phyloP scores from a whole-genome alignment of 2,888 invertebrate species.

The Abscondita cerata region DNA sequence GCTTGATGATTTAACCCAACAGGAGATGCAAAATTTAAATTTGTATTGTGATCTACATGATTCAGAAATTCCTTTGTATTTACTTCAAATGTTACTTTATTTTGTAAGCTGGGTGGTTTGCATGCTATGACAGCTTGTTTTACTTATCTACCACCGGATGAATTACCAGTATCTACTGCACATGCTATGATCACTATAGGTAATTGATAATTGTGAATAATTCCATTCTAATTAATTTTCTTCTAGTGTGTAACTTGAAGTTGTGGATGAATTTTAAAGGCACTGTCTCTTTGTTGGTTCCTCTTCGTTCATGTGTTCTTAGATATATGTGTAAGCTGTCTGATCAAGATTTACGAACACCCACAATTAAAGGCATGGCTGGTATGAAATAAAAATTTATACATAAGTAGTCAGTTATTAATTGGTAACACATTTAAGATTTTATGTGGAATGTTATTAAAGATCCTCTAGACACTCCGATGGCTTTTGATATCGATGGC shows the following conservation, averaged over 20 bases:
- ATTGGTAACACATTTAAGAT: constrained; percentile 61
- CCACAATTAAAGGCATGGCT: constrained; percentile 91
- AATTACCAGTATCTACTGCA: constrained; percentile 85
- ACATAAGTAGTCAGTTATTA: background rate
- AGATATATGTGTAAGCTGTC: constrained; percentile 93
- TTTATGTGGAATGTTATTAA: constrained; percentile 96
- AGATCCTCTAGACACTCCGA: constrained; percentile 85
- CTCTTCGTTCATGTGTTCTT: constrained; percentile 84
- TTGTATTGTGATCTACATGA: constrained; percentile 92
- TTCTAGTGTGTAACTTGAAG: constrained; percentile 83
- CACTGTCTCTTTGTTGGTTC: constrained; percentile 87
- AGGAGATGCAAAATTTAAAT: constrained; percentile 81
- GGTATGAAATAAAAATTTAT: constrained; percentile 63
- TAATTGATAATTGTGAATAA: constrained; percentile 39
- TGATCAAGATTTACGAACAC: constrained; percentile 88
- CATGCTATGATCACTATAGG: constrained; percentile 88
- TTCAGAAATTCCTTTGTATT: constrained; percentile 89
- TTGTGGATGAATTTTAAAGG: constrained; percentile 93
- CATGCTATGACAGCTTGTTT: constrained; percentile 88
- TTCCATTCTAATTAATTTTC: background rate
- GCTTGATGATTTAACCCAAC: constrained; percentile 81
- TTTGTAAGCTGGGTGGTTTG: constrained; percentile 90
- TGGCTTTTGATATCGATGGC: constrained; percentile 89
- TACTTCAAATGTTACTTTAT: constrained; percentile 90
- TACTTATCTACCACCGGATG: constrained; percentile 74